Evolutionary conservation across 1,140 invertebrate species (phyloP), one percentile per base, ranked within the genome.

Genomic region (Drosophila kepulauana): DNA sequence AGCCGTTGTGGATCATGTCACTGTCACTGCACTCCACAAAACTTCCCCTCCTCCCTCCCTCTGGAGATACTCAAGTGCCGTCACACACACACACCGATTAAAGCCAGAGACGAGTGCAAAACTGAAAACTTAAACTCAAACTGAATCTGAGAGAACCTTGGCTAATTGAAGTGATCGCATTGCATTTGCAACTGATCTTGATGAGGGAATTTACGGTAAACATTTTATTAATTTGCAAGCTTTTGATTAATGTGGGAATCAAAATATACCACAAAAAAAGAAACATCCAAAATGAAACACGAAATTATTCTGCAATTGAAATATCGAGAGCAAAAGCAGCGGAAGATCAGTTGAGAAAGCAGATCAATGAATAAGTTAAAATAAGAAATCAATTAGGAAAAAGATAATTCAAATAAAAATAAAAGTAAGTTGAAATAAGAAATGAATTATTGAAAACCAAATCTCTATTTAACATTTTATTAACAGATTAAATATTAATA

Each of bases 1-100:
- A 82, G 84, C 71, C 75, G 71, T 67, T 56, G 62, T 86, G 79
- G 82, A 82, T 87, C 82, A 70, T 82, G 66, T 86, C 82, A 82
- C 63, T 82, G 79, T 88, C 82, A 71, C 3, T 58, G 5, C 35
- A 35, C 5, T 7, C 20, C 48, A 51, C 48, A 46, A 20, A 20
- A 33, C 30, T 7, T 33, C 5, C 30, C 6, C 33, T 8, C 7
- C 35, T 11, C 1, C 8, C 16, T 25, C 46, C 25, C 20, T 10
- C 28, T 33, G 2, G 8, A 28, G 6, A 35, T 54, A 8, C 51
- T 54, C 51, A 35, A 54, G 28, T 54, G 51, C 16, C n/a, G 35
- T 1, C 30, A 52, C 33, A 20, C 20, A 20, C 20, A 20, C 20
- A 20, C 35, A 28, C 0, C 48, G 25, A 15, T 11, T 51, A 1